Evolutionary conservation across 2,888 invertebrate species (phyloP).

Genomic region (Diachrysia chrysitis): DNA sequence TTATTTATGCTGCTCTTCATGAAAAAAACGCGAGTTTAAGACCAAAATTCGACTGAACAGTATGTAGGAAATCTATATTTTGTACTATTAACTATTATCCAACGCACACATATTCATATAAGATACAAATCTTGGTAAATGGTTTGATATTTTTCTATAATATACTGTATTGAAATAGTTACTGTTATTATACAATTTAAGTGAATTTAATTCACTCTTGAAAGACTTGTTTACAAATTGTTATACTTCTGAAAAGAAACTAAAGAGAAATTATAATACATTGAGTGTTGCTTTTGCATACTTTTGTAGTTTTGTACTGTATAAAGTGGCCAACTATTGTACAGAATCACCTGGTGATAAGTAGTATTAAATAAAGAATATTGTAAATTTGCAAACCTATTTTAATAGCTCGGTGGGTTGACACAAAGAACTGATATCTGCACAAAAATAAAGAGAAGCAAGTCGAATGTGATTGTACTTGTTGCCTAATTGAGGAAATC

Average conservation of each 20-base stretch:
- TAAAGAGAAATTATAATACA: constrained; percentile 30
- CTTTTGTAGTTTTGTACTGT: constrained; percentile 60
- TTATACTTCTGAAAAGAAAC: constrained; percentile 46
- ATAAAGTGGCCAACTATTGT: constrained; percentile 69
- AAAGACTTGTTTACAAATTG: constrained; percentile 62
- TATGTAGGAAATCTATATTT: constrained; percentile 62
- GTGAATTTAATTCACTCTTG: constrained; percentile 59
- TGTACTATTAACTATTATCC: constrained; percentile 60
- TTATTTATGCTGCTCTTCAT: constrained; percentile 55
- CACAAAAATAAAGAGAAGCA: constrained; percentile 37
- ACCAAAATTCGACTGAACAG: constrained; percentile 68
- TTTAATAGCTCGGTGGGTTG: constrained; percentile 50
- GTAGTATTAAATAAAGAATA: constrained; percentile 65
- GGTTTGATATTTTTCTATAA: constrained; percentile 61
- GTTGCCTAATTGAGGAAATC: constrained; percentile 45
- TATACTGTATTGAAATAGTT: constrained; percentile 52
- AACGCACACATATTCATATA: constrained; percentile 58
- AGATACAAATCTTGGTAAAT: constrained; percentile 41
- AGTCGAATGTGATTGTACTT: constrained; percentile 43
- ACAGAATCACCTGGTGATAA: constrained; percentile 69
- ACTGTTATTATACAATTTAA: constrained; percentile 40
- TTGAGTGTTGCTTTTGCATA: constrained; percentile 47
- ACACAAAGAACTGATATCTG: constrained; percentile 57
- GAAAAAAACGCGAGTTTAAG: constrained; percentile 44
- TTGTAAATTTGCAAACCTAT: constrained; percentile 66